Evolutionary conservation across 2,888 invertebrate species (phyloP), one percentile per base, ranked within the genome.

Genomic region (Tryphoninae sp.): DNA sequence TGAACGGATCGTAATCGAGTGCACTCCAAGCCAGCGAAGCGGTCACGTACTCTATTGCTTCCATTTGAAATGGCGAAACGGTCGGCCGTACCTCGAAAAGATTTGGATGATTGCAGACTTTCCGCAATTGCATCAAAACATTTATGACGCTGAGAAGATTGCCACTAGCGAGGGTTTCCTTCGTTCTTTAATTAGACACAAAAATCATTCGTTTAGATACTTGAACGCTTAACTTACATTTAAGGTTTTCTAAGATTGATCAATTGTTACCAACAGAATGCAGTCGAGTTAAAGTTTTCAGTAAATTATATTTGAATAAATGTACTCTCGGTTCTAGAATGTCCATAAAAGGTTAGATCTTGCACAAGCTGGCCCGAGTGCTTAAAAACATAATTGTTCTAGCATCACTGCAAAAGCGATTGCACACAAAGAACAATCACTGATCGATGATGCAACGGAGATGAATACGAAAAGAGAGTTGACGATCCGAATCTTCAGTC

Each of bases 61-160:
- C 95, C 95, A 97, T 96, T 92, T 96, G 96, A 93, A 99, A 97
- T 81, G 99, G 98, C 65, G 99, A 98, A 73, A 96, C 94, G 59
- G 98, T 98, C 67, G 99, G 98, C 78, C 99, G 95, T 84, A 98
- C 96, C 94, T 99, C 99, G 93, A 99, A 99, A 90, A 99, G 94
- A 93, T 99, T 98, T 16, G 99, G 99, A 93, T 99, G 99, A 93
- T 99, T 99, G 93, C 99, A 99, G 86, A 98, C 98, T 94, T 99
- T 99, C 76, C 99, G 94, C 90, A 99, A 93, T 93, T 99, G 98
- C 98, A 99, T 99, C 82, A 99, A 94, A 86, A 99, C 96, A 93
- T 98, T 98, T 90, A 99, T 97, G 8, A 99, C 98, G 92, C 97
- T 97, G 84, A 99, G 93, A 90, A 98, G 94, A 93, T 98, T 99